Conservation (phyloP, 2,888 invertebrate species). For the Campaea margaritaria region DNA sequence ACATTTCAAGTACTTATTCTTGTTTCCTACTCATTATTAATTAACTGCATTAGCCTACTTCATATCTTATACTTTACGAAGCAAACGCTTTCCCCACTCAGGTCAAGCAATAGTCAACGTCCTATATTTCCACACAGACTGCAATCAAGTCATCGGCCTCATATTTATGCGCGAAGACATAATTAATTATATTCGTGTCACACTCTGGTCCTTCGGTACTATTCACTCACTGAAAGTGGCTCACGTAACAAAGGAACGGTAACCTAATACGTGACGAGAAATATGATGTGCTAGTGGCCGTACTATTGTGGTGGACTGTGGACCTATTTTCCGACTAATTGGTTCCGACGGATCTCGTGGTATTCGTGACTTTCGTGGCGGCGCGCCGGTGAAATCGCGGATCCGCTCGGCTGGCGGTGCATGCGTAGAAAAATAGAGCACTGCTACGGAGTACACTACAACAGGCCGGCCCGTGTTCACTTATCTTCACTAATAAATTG, state of each 20-base stretch:
- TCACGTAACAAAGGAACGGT: conserved; percentile 83
- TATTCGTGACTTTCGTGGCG: conserved; percentile 59
- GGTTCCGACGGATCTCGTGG: conserved; percentile 64
- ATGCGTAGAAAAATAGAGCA: conserved; percentile 30
- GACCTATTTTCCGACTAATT: conserved; percentile 76
- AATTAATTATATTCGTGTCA: conserved; percentile 82
- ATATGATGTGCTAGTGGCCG: conserved; percentile 74
- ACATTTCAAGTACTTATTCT: not conserved
- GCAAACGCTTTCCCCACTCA: not conserved
- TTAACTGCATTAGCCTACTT: no score
- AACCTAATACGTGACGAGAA: conserved; percentile 82
- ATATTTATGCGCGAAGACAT: conserved; percentile 67
- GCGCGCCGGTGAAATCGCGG: conserved; percentile 66
- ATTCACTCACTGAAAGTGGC: conserved; percentile 82
- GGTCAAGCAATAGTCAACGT: not conserved
- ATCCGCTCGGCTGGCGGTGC: conserved; percentile 51
- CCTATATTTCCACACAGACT: conserved; percentile 31
- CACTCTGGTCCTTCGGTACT: conserved; percentile 71
- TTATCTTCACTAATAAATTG: not conserved
- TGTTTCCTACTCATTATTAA: no score
- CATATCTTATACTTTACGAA: no score
- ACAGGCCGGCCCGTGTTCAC: not conserved
- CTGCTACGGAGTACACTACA: conserved; percentile 5
- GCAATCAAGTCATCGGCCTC: conserved; percentile 54
- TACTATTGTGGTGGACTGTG: conserved; percentile 55